phyloP scores from a whole-genome alignment of 2,797 vertebrate genomes.

The Sphenodon punctatus region DNA sequence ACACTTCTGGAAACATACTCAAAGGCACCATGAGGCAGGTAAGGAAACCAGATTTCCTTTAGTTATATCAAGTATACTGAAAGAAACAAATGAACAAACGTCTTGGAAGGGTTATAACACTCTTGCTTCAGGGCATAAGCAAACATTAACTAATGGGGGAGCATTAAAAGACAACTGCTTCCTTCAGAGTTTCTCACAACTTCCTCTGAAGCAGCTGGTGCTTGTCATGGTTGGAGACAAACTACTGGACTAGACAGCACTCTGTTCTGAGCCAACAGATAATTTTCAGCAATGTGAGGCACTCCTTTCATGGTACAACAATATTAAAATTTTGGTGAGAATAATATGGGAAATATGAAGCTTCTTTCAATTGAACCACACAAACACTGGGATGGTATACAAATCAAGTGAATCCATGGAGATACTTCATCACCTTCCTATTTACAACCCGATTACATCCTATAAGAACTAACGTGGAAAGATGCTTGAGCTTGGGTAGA shows the following conservation, averaged over 20 bases:
- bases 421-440: slow-evolving; percentile 15
- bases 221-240: background rate
- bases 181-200: background rate
- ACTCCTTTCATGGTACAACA: background rate
- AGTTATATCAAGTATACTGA: no score
- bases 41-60: background rate
- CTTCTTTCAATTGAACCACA: background rate
- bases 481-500: slow-evolving; percentile 21
- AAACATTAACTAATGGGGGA: background rate
- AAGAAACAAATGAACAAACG: background rate
- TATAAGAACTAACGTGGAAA: slow-evolving; percentile 41
- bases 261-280: background rate
- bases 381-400: background rate
- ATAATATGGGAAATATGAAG: background rate
- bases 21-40: background rate
- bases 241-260: background rate
- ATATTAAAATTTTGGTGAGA: background rate
- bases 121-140: background rate
- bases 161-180: background rate
- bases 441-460: slow-evolving; percentile 26
- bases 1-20: background rate
- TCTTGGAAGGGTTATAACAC: background rate
- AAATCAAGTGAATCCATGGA: background rate
- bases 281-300: background rate
- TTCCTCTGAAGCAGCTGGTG: background rate